These are phyloP conservation scores for Zosterops japonicus DNA, from an alignment of 2,113 vertebrate species.

Conservation along the genomic window DNA sequence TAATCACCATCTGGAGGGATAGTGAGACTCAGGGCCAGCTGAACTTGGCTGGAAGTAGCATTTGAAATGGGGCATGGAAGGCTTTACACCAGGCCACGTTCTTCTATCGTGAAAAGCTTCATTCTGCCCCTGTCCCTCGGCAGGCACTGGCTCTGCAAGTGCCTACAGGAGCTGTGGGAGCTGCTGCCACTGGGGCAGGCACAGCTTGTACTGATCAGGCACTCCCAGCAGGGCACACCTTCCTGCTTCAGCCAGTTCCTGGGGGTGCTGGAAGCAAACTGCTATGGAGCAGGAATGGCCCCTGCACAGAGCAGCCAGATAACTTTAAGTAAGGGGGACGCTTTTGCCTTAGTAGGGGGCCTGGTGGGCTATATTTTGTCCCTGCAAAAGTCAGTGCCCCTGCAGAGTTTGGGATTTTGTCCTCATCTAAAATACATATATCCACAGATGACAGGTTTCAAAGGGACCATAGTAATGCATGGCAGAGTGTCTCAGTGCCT, in stretches of 20 bases:
- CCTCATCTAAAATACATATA: not conserved
- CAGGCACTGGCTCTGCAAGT: not conserved
- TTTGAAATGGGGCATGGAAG: not conserved
- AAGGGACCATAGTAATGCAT: not conserved
- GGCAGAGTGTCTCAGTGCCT: not conserved
- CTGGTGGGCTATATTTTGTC: not conserved
- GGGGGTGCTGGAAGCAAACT: not conserved
- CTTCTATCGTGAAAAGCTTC: not conserved
- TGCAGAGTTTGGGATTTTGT: not conserved
- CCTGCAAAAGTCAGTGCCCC: not conserved
- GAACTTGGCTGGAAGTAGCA: not conserved
- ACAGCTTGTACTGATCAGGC: not conserved
- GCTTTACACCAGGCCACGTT: not conserved
- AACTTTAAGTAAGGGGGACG: not conserved
- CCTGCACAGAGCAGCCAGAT: not conserved
- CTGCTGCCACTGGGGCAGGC: fast-evolving
- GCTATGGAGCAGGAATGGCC: not conserved
- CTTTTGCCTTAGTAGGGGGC: not conserved
- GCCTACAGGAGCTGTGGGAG: not conserved
- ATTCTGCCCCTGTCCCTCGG: not conserved
- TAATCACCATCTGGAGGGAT: constrained; percentile 58
- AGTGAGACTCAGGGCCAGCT: not conserved
- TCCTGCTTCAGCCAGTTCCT: not conserved
- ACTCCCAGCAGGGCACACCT: not conserved
- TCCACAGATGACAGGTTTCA: not conserved